A percentile compares a stretch with the other conserved stretches of the same genome.
phyloP scores from a whole-genome alignment of 2,888 invertebrate species.

The Chloroclystis v-ata region DNA sequence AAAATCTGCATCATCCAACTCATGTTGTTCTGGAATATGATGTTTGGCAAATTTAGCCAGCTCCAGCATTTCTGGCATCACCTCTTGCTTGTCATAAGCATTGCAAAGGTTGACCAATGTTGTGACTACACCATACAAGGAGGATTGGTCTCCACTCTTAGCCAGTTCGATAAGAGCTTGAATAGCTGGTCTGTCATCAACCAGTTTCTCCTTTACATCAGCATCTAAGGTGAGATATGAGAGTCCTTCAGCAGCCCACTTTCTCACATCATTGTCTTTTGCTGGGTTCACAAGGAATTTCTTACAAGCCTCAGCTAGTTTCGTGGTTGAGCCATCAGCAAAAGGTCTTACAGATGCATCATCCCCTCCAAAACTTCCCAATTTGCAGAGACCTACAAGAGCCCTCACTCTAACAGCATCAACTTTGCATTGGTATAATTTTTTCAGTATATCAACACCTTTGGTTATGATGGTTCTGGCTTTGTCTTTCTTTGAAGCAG shows the following conservation, averaged over 20 bases:
- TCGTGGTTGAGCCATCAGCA: slow-evolving; percentile 95
- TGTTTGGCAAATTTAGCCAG: slow-evolving; percentile 99
- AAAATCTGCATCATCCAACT: slow-evolving; percentile 92
- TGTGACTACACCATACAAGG: slow-evolving; percentile 93
- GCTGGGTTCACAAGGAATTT: slow-evolving; percentile 92
- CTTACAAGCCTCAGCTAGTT: slow-evolving; percentile 95
- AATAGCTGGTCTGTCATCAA: slow-evolving; percentile 90
- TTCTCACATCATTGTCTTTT: slow-evolving; percentile 91
- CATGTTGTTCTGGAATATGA: slow-evolving; percentile 98
- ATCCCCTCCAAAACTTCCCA: slow-evolving; percentile 95
- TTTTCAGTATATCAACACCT: slow-evolving; percentile 95
- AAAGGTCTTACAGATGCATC: slow-evolving; percentile 97
- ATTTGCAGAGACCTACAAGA: slow-evolving; percentile 95
- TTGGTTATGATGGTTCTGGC: slow-evolving; percentile 92
- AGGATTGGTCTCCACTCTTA: slow-evolving; percentile 90
- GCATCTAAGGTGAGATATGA: slow-evolving; percentile 98
- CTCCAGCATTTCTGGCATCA: slow-evolving; percentile 97
- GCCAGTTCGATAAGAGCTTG: slow-evolving; percentile 93
- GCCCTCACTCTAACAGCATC: slow-evolving; percentile 94
- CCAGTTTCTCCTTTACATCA: slow-evolving; percentile 97
- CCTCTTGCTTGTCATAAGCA: slow-evolving; percentile 97
- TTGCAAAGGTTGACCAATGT: slow-evolving; percentile 98
- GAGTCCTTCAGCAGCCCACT: slow-evolving; percentile 98
- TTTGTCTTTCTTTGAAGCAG: slow-evolving; percentile 98
- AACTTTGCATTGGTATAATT: slow-evolving; percentile 92